Conservation (phyloP, 2,113 vertebrate genomes). For the Mesembrinibis cayennensis region DNA sequence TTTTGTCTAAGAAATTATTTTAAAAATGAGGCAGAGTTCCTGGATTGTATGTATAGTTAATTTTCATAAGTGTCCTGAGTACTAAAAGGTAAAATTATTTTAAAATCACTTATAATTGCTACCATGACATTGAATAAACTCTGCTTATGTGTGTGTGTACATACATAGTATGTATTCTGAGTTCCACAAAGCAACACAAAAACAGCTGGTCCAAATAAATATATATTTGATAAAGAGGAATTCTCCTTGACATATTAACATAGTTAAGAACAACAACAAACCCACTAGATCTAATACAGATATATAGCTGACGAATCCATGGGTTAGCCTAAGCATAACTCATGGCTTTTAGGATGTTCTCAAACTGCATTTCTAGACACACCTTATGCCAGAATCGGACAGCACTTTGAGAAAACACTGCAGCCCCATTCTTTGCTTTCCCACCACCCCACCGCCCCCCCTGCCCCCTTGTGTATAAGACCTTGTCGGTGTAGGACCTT, state of each 20-base stretch:
- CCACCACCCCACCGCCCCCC: not conserved
- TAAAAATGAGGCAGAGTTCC: not conserved
- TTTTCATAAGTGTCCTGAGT: not conserved
- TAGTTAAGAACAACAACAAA: not conserved
- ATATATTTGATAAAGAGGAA: not conserved
- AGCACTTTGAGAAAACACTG: not conserved
- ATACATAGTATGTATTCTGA: not conserved
- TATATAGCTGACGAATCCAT: not conserved
- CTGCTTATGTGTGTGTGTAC: not conserved
- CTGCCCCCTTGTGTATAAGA: not conserved
- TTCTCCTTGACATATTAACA: not conserved
- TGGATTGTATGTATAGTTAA: not conserved
- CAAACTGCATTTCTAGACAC: not conserved
- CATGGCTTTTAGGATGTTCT: not conserved
- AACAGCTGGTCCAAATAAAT: not conserved
- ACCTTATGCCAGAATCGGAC: not conserved
- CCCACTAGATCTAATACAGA: not conserved
- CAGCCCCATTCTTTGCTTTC: not conserved
- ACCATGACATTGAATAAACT: not conserved
- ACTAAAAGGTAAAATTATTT: not conserved
- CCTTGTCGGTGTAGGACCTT: rapidly evolving
- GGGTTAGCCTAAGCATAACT: not conserved
- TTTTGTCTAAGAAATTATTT: not conserved
- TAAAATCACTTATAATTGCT: not conserved
- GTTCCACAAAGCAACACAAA: not conserved